phyloP scores from a whole-genome alignment of 92 coral and sea anemone genomes.

The Anthopleura xanthogrammica region DNA sequence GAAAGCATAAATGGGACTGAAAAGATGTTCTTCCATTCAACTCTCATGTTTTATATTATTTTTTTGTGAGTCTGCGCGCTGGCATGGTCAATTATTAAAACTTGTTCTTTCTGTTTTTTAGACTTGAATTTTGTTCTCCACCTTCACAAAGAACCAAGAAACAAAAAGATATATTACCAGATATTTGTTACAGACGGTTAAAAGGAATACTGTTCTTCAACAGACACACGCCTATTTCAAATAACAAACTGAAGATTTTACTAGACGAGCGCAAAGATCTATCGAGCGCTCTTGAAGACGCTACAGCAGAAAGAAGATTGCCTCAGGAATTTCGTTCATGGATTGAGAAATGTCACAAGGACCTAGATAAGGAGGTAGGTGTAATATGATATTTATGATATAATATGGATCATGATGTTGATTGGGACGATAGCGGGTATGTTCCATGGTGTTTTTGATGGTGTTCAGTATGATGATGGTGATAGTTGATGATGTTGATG shows the following conservation, averaged over 20 bases:
- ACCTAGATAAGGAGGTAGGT: conserved; percentile 79
- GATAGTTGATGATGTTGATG: neutral
- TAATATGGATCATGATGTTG: too few species aligned
- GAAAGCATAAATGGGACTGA: too few species aligned
- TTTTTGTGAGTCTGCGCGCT: neutral
- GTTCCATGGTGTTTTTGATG: too few species aligned
- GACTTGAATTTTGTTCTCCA: conserved; percentile 72
- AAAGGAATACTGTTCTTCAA: conserved; percentile 83
- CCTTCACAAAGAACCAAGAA: conserved; percentile 70
- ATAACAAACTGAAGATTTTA: conserved; percentile 77
- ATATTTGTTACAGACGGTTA: conserved; percentile 66
- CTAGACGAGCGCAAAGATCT: conserved; percentile 83
- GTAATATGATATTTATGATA: neutral
- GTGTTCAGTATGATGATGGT: neutral
- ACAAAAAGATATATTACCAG: conserved; percentile 78
- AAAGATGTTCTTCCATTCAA: too few species aligned
- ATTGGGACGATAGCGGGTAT: too few species aligned
- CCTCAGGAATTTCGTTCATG: conserved; percentile 79
- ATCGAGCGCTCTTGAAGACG: conserved; percentile 82
- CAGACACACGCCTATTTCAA: conserved; percentile 82
- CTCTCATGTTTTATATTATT: too few species aligned
- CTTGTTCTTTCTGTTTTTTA: conserved; percentile 1
- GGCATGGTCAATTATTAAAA: neutral
- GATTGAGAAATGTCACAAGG: conserved; percentile 82
- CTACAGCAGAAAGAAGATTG: conserved; percentile 74